Base-by-base conservation (phyloP, 2,797 vertebrate species). In the Amblyopsis hoosieri region DNA sequence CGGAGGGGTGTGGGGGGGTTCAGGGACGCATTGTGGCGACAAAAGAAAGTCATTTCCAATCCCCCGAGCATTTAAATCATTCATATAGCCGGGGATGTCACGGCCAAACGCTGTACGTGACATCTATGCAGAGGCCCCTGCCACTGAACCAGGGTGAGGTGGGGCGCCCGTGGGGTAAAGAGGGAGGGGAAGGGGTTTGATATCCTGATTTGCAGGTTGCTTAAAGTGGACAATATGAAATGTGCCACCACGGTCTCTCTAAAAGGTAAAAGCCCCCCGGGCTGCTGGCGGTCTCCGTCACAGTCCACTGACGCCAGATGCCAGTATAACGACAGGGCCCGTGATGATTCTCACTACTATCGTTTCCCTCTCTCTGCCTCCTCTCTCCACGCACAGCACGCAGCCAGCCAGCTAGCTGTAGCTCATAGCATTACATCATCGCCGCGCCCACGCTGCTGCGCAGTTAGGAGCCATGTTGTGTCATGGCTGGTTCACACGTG, bases 381-480 rank as follows among this genome's bases (percentile, higher is more conserved):
- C 13, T 37, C 17, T 4, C 67, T 55, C 57, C 45, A 7, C 15
- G 3, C 70, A 60, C 57, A 67, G 2, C 70, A 60, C 57, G 68
- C 65, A 76, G 78, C 76, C 65, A 52, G 70, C 75, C 75, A 61
- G 79, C 72, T 42, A 42, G 37, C 37, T 29, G 23, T 78, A 82
- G 83, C 83, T 83, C 78, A 78, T 66, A 57, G 84, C 87, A 89
- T 90, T 89, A 89, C 89, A 86, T 89, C 89, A 90, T 69, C 69
- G 71, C 80, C 82, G 45, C 73, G 87, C 82, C 61, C 54, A 51
- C 14, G 82, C 86, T 50, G 62, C 89, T 75, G 87, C 86, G 81
- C 87, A 87, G 86, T 87, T 73, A 63, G 84, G 81, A 62, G 62
- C 82, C 69, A 14, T 81, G 85, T 89, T 85, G 85, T 90, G 85